Conservation (phyloP, 2,113 vertebrate genomes). For the rabbit (Oryctolagus cuniculus) region mOryCun1.1 NC_091436.1:114371001-114371500, state of each 20-base stretch:
- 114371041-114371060: not conserved
- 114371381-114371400: not conserved
- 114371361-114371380: not conserved
- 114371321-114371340: not conserved
- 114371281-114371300: not conserved
- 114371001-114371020: not conserved
- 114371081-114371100: not conserved
- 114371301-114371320: not conserved
- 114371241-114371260: not conserved
- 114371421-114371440: not conserved
- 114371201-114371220: not conserved
- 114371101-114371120: not conserved
- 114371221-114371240: not conserved
- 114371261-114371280: not conserved
- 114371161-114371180: not conserved
- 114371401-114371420: not conserved
- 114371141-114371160: not conserved
- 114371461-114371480: not conserved
- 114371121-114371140: not conserved
- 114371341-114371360: not conserved
- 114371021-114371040: not conserved
- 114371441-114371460: not conserved
- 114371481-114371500: not conserved
- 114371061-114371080: not conserved
- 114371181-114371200: not conserved